A percentile compares a stretch with the other conserved stretches of the same genome.
Evolutionary conservation across 1,140 invertebrate species (phyloP).

Genomic region (Drosophila navojoa): DNA sequence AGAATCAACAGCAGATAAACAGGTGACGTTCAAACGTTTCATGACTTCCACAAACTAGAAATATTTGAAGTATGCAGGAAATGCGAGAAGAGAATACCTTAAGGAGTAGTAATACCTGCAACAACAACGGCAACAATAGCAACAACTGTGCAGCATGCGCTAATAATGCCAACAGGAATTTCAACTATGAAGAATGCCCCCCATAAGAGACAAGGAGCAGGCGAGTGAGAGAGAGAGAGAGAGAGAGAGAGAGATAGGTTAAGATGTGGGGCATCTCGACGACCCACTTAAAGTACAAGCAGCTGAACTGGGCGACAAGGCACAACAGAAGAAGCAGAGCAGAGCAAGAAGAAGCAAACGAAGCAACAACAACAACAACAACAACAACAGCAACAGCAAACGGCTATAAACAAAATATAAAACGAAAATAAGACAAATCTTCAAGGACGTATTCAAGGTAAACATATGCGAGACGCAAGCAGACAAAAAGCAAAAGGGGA

Average conservation of each 20-base stretch:
- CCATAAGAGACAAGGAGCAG: not conserved
- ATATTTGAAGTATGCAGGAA: conserved; percentile 29
- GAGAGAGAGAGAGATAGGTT: not conserved
- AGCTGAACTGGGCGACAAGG: conserved; percentile 21
- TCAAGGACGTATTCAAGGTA: conserved; percentile 81
- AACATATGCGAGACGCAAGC: conserved; percentile 59
- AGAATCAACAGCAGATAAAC: not conserved
- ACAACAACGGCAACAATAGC: conserved; percentile 9
- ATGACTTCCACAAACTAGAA: not conserved
- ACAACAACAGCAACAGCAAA: conserved; percentile 33
- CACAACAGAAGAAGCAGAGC: too few relatives aligned
- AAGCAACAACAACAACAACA: not conserved
- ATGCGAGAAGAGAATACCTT: conserved; percentile 1
- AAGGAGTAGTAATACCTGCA: not conserved
- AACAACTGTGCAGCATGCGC: conserved; percentile 8
- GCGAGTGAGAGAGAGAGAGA: not conserved
- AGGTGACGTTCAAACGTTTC: not conserved
- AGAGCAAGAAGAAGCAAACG: too few relatives aligned
- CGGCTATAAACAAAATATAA: conserved; percentile 69
- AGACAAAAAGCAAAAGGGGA: conserved; percentile 13
- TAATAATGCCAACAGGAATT: conserved; percentile 38
- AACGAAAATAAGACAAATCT: conserved; percentile 79
- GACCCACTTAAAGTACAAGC: conserved; percentile 36
- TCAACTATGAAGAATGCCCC: conserved; percentile 25
- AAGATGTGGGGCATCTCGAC: conserved; percentile 13